Evolutionary conservation across 2,797 vertebrate genomes (phyloP).

Genomic region (Artibeus jamaicensis): DNA sequence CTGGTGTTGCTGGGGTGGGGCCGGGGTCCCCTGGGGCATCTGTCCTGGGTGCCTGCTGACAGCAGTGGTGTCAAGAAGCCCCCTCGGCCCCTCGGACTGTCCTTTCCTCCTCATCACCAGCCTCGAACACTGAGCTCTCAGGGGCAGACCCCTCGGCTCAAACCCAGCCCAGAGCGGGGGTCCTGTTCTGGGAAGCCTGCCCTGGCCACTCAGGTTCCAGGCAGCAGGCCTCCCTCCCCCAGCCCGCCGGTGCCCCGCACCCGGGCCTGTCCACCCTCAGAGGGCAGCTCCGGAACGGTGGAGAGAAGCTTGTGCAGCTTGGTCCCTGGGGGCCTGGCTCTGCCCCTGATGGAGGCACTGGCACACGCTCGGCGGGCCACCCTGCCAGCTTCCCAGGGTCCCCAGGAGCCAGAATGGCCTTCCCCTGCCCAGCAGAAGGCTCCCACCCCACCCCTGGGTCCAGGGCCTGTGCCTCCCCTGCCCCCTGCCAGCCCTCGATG

Average conservation of each 20-base stretch:
- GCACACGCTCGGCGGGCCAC: accelerated
- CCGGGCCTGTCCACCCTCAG: neutral
- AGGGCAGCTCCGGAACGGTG: neutral
- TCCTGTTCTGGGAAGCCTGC: neutral
- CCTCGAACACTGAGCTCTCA: neutral
- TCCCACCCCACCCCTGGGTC: neutral
- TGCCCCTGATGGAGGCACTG: neutral
- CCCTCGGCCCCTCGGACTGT: neutral
- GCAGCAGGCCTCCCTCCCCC: neutral
- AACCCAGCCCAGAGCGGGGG: neutral
- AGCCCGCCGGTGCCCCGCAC: neutral
- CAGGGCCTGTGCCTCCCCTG: neutral
- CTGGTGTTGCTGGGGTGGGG: too few species aligned
- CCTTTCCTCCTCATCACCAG: neutral
- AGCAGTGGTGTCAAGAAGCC: neutral
- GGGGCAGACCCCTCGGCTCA: neutral
- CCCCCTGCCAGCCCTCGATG: neutral
- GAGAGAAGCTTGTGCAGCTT: neutral
- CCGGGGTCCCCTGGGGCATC: neutral
- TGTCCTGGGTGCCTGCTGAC: neutral
- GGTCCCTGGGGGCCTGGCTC: neutral
- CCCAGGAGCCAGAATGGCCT: neutral
- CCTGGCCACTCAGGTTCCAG: neutral
- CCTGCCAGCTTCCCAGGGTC: neutral
- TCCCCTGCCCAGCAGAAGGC: neutral